These are phyloP conservation scores for Isoperla grammatica DNA, from an alignment of 2,888 invertebrate genomes.

Conservation along the genomic window DNA sequence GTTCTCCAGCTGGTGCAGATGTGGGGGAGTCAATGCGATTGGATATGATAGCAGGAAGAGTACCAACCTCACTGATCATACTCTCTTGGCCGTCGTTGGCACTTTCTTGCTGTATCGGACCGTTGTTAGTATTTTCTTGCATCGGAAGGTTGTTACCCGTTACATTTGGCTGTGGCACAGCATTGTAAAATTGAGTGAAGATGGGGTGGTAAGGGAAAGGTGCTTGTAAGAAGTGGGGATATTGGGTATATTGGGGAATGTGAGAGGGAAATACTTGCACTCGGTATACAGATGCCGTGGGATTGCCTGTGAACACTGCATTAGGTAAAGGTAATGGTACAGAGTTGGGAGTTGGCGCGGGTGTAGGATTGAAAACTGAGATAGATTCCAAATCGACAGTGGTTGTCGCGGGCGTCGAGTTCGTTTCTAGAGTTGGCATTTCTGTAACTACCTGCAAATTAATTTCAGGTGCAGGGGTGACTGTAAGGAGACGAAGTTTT, in stretches of 20 bases:
- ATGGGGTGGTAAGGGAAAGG: constrained; percentile 2
- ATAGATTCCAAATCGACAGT: neutral
- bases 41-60: neutral
- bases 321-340: too few species aligned
- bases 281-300: too few species aligned
- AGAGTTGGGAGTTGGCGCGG: neutral
- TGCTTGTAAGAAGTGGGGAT: neutral
- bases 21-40: neutral
- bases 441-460: neutral
- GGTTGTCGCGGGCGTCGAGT: neutral
- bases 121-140: neutral
- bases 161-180: neutral
- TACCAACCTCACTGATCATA: neutral
- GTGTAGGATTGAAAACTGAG: neutral
- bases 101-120: neutral
- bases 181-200: neutral
- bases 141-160: neutral
- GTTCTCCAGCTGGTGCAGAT: neutral
- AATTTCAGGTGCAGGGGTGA: neutral
- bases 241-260: neutral
- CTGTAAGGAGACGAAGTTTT: neutral
- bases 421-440: neutral
- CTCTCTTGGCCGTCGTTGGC: constrained; percentile 4
- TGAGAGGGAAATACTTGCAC: neutral
- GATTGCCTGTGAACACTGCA: too few species aligned